phyloP scores from a whole-genome alignment of 2,888 invertebrate genomes.

The Drosophila antonietae region DNA sequence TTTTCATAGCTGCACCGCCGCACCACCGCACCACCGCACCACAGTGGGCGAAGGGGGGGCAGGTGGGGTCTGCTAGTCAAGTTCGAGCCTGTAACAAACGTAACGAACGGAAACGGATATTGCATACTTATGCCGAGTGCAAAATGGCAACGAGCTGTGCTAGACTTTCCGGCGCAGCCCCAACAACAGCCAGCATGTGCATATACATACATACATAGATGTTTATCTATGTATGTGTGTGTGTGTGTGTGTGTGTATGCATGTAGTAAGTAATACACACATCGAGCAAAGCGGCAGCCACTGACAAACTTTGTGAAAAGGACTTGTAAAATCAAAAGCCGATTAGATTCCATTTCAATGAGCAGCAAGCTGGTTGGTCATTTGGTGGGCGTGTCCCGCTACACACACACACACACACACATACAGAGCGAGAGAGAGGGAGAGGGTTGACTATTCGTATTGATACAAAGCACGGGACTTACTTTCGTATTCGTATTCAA shows the following conservation, averaged over 20 bases:
- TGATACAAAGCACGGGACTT: constrained; percentile 43
- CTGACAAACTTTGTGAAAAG: constrained; percentile 73
- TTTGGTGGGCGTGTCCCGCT: constrained; percentile 58
- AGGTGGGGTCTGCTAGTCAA: constrained; percentile 31
- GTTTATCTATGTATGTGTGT: background rate
- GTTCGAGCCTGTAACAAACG: constrained; percentile 66
- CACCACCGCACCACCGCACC: background rate
- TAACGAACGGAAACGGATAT: constrained; percentile 82
- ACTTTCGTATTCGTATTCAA: constrained; percentile 25
- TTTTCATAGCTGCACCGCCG: background rate
- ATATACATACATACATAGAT: background rate
- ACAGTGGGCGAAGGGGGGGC: background rate
- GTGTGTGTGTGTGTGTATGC: background rate
- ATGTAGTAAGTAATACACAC: constrained; percentile 33
- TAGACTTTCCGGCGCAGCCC: constrained; percentile 42
- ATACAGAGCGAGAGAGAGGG: background rate
- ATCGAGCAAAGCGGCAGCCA: constrained; percentile 46
- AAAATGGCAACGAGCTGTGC: constrained; percentile 65
- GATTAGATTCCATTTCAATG: constrained; percentile 82
- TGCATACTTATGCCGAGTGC: constrained; percentile 80
- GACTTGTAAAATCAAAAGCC: constrained; percentile 82
- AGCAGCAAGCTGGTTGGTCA: constrained; percentile 78
- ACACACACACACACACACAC: background rate
- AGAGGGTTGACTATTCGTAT: background rate
- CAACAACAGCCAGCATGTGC: background rate